These are phyloP conservation scores for Eidolon helvum DNA, from an alignment of 2,113 vertebrate genomes.

Conservation along the genomic window DNA sequence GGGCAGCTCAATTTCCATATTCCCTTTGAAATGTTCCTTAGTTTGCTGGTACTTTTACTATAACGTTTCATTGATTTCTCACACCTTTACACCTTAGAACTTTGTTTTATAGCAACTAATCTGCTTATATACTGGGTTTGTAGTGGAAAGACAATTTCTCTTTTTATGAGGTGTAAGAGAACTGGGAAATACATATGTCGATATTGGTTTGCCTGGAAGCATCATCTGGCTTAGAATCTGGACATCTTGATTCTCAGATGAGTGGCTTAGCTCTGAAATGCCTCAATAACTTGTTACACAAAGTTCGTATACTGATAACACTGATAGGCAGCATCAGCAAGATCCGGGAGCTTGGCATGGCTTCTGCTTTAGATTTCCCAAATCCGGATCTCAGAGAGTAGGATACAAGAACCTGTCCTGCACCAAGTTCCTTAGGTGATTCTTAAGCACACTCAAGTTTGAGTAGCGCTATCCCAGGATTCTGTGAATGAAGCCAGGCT, in stretches of 20 bases:
- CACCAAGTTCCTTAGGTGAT: not conserved
- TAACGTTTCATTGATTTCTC: not conserved
- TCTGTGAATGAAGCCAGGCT: not conserved
- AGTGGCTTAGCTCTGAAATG: not conserved
- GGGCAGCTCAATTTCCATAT: not conserved
- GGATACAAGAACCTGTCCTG: not conserved
- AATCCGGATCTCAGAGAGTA: not conserved
- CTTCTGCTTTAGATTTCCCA: not conserved
- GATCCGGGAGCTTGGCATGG: no score
- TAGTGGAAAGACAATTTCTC: not conserved
- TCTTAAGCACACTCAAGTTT: not conserved
- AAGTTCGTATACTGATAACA: fast-evolving
- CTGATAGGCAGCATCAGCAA: not conserved
- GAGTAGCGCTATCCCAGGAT: not conserved
- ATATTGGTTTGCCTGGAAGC: not conserved
- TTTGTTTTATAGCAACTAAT: not conserved
- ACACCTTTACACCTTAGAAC: not conserved
- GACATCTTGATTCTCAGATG: not conserved
- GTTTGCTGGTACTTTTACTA: not conserved
- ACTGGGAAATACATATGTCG: not conserved
- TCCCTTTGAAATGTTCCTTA: not conserved
- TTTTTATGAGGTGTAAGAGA: not conserved
- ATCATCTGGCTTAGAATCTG: not conserved
- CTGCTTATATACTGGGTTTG: not conserved
- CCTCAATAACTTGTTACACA: not conserved